Percentiles rank a stretch among this genome's conserved stretches.
Evolutionary conservation across 2,113 vertebrate species (phyloP).

Genomic region (Chaetodon auriga): DNA sequence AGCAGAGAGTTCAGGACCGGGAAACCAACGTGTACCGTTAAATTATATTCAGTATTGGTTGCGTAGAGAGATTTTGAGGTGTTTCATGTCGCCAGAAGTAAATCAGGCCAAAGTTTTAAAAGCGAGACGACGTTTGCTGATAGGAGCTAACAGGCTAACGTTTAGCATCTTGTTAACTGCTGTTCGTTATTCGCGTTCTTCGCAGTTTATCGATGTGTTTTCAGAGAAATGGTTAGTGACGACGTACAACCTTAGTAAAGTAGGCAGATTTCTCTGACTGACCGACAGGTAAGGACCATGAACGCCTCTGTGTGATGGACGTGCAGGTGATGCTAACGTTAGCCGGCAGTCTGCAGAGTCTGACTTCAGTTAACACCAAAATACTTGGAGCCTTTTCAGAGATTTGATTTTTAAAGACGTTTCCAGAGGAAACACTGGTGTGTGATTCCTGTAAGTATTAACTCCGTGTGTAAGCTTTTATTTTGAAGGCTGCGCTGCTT

Average conservation of each 20-base stretch:
- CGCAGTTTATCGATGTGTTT: no score
- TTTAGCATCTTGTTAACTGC: background rate
- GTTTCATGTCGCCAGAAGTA: accelerated
- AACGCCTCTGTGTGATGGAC: background rate
- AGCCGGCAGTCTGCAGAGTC: background rate
- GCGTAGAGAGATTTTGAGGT: accelerated
- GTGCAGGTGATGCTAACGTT: background rate
- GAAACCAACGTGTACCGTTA: accelerated
- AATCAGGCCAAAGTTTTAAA: no score
- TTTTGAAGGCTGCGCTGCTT: no score
- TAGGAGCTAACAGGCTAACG: conserved; percentile 29
- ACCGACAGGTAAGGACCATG: no score
- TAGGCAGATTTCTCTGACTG: background rate
- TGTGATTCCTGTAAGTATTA: no score
- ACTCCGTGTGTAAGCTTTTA: no score
- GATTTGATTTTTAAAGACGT: no score
- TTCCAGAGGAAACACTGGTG: no score
- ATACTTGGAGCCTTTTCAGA: no score
- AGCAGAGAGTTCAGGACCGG: accelerated
- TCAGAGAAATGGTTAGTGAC: no score
- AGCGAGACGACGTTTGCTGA: accelerated
- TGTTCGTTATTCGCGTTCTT: background rate
- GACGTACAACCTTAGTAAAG: background rate
- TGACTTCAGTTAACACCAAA: no score
- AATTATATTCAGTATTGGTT: accelerated